Conservation (phyloP, 2,797 vertebrate species). For the Cuniculus paca region DNA sequence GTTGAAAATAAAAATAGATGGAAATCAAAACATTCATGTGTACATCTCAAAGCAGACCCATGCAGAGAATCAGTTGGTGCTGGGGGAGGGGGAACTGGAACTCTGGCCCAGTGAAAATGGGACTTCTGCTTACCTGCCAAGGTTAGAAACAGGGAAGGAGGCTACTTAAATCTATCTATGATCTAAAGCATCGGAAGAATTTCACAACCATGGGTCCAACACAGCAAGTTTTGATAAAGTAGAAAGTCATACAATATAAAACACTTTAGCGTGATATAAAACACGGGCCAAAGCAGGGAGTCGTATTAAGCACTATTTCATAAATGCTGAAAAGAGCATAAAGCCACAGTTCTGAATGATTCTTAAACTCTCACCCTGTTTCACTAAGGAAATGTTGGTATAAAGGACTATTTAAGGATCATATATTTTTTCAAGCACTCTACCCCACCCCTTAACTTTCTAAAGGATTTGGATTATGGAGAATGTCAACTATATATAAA, state of each 20-base stretch:
- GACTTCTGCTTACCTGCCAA: slow-evolving; percentile 57
- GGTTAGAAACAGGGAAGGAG: slow-evolving; percentile 62
- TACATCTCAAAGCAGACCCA: slow-evolving; percentile 68
- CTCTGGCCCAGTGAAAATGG: slow-evolving; percentile 79
- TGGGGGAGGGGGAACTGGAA: neutral
- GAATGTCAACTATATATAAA: slow-evolving; percentile 33
- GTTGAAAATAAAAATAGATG: slow-evolving; percentile 76
- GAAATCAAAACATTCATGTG: slow-evolving; percentile 66
- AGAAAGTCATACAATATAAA: neutral
- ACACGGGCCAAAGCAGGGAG: neutral
- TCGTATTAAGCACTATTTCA: neutral
- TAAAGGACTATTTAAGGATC: neutral
- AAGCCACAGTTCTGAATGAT: slow-evolving; percentile 29
- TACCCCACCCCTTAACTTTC: neutral
- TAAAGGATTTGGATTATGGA: neutral
- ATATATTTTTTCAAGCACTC: neutral
- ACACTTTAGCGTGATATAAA: neutral
- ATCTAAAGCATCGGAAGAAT: neutral
- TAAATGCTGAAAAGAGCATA: neutral
- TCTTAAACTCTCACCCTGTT: neutral
- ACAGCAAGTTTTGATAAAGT: neutral
- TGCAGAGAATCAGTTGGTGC: slow-evolving; percentile 61
- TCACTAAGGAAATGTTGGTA: neutral
- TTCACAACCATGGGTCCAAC: neutral
- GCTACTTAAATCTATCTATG: neutral